These are phyloP conservation scores for Drosophila austrosaltans DNA, from an alignment of 2,888 invertebrate genomes.

Conservation along the genomic window DNA sequence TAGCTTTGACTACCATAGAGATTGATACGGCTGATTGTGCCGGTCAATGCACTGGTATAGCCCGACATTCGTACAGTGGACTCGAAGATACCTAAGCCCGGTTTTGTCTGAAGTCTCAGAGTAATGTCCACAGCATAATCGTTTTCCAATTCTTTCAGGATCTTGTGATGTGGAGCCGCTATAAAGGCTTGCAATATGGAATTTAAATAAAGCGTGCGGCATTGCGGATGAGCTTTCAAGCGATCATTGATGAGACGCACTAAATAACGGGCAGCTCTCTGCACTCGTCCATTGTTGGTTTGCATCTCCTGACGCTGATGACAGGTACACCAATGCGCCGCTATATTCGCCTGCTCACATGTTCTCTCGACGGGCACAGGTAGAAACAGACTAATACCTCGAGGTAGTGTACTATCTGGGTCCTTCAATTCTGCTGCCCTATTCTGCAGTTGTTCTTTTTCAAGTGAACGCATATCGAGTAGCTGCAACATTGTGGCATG, in stretches of 20 bases:
- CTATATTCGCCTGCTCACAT: conserved; percentile 90
- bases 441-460: conserved; percentile 83
- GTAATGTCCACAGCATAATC: conserved; percentile 83
- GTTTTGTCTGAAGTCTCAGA: conserved; percentile 84
- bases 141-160: conserved; percentile 77
- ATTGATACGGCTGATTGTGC: conserved; percentile 91
- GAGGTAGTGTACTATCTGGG: conserved; percentile 82
- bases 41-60: conserved; percentile 83
- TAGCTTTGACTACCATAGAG: conserved; percentile 91
- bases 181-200: conserved; percentile 88
- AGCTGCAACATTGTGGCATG: conserved; percentile 91
- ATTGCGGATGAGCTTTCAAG: conserved; percentile 86
- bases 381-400: conserved; percentile 91
- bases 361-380: conserved; percentile 89
- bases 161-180: conserved; percentile 83
- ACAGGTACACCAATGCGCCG: conserved; percentile 95
- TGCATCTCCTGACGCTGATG: conserved; percentile 87
- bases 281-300: conserved; percentile 85
- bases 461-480: conserved; percentile 84
- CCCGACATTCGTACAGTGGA: conserved; percentile 87
- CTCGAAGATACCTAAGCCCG: conserved; percentile 88
- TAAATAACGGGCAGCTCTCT: conserved; percentile 86
- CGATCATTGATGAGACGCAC: conserved; percentile 87
- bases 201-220: conserved; percentile 87
- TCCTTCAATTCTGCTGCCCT: conserved; percentile 58